Base-by-base conservation (phyloP, 2,888 invertebrate genomes). In the Xestoiulus laeticollis region DNA sequence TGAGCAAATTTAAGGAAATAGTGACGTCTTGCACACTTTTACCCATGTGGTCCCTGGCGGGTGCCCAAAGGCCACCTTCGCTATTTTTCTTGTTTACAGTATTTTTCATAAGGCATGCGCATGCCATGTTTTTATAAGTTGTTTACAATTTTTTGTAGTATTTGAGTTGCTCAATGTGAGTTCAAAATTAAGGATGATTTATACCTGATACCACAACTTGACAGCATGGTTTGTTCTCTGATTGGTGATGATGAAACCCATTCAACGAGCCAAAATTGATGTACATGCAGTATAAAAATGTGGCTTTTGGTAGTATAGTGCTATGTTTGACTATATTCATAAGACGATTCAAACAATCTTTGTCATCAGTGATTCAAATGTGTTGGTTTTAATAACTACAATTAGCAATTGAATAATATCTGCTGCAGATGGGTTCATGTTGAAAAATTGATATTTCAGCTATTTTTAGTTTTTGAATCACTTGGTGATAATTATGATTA, bases 11-110 rank as follows among this genome's bases (percentile, higher is more conserved):
- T 78, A 16, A 78, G 78, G 30, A 30, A 78, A 30, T 30, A 14
- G 30, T 78, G 78, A 78, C 78, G 78, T 12, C 68, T 78, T 78
- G 78, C 3, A 30, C 30, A 26, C 78, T 30, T 6, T 4, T 53
- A n/a, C 53, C 48, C 53, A 53, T 30, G 78, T 30, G 78, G 78
- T 30, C 1, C n/a, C 26, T 30, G 14, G 26, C 30, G 30, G 78
- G 78, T 78, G 12, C 78, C 30, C 78, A 30, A 30, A 78, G 78
- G 78, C 78, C 78, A 78, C 1, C 30, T 30, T 2, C 12, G 78
- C 78, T 30, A 78, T 78, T 14, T 78, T 78, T 78, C 14, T 78
- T 78, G 78, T 78, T 78, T 78, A 30, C 30, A n/a, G n/a, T 22
- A 30, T 26, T 30, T 78, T 16, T 78, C 1, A 26, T 30, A 78